Conservation (phyloP, 2,888 invertebrate genomes). For the Synanthedon formicaeformis region DNA sequence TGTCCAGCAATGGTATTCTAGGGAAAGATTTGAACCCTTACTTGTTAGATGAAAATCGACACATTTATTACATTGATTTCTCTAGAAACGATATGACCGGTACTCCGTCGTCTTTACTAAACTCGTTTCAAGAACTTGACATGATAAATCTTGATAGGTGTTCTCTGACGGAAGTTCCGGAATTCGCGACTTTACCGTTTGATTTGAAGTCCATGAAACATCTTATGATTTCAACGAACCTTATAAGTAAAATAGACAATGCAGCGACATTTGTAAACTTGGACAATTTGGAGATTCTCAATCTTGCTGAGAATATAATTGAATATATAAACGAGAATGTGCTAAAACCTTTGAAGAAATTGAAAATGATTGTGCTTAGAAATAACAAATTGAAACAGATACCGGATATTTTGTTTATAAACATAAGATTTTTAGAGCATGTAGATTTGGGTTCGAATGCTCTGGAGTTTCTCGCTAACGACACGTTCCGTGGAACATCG, state of each 20-base stretch:
- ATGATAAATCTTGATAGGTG: slow-evolving; percentile 32
- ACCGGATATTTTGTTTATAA: slow-evolving; percentile 33
- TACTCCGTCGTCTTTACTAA: slow-evolving; percentile 24
- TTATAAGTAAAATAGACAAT: slow-evolving; percentile 25
- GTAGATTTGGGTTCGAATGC: slow-evolving; percentile 42
- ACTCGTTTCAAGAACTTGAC: slow-evolving; percentile 20
- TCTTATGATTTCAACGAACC: slow-evolving; percentile 35
- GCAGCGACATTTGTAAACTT: slow-evolving; percentile 23
- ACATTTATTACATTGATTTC: slow-evolving; percentile 28
- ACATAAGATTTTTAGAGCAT: slow-evolving; percentile 26
- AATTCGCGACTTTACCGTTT: slow-evolving; percentile 21
- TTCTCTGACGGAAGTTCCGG: slow-evolving; percentile 31
- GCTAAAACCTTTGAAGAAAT: slow-evolving; percentile 31
- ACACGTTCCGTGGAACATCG: slow-evolving; percentile 34
- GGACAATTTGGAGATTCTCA: slow-evolving; percentile 32
- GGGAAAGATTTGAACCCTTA: slow-evolving; percentile 25
- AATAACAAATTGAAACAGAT: slow-evolving; percentile 34
- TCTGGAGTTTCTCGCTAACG: slow-evolving; percentile 33
- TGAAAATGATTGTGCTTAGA: slow-evolving; percentile 32
- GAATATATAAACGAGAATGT: slow-evolving; percentile 26
- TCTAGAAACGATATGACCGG: slow-evolving; percentile 38
- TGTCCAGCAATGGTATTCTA: slow-evolving; percentile 29
- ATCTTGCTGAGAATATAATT: slow-evolving; percentile 37
- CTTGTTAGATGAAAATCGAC: slow-evolving; percentile 23
- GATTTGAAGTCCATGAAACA: slow-evolving; percentile 38